Conservation (phyloP, 35 echinoderm and acorn worm genomes). For the Lytechinus pictus region DNA sequence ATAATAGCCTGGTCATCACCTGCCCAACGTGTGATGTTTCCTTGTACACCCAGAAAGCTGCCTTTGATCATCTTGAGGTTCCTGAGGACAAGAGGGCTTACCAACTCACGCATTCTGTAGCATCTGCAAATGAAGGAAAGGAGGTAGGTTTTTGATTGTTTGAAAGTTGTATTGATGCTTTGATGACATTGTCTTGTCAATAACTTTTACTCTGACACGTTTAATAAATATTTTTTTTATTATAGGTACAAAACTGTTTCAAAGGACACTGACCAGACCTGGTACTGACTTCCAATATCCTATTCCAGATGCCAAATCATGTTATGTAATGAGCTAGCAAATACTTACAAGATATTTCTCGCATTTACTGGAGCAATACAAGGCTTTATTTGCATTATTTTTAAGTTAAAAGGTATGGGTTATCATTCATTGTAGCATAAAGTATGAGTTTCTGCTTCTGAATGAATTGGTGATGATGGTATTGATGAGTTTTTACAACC, state of each 20-base stretch:
- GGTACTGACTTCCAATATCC: neutral
- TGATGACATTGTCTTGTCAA: neutral
- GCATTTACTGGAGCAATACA: too few species aligned
- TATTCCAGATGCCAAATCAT: neutral
- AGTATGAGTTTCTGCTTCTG: too few species aligned
- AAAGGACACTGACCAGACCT: too few species aligned
- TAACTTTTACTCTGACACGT: neutral
- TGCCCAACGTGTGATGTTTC: constrained; percentile 79
- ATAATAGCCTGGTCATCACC: constrained; percentile 62
- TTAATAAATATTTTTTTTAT: neutral
- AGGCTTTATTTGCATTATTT: too few species aligned
- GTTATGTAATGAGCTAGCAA: too few species aligned
- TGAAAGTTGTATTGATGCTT: neutral
- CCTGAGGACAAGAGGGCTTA: constrained; percentile 58
- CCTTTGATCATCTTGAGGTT: constrained; percentile 62
- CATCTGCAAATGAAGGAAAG: constrained; percentile 30
- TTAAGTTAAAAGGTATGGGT: too few species aligned
- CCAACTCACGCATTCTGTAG: constrained; percentile 15
- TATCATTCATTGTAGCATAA: too few species aligned
- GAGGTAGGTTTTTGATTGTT: constrained; percentile 31
- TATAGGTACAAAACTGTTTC: neutral
- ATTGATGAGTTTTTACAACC: too few species aligned
- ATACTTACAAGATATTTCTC: too few species aligned
- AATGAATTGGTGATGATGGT: too few species aligned
- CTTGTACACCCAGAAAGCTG: constrained; percentile 60